These are phyloP conservation scores for Synergus umbraculus DNA, from an alignment of 2,888 invertebrate species.

Conservation along the genomic window DNA sequence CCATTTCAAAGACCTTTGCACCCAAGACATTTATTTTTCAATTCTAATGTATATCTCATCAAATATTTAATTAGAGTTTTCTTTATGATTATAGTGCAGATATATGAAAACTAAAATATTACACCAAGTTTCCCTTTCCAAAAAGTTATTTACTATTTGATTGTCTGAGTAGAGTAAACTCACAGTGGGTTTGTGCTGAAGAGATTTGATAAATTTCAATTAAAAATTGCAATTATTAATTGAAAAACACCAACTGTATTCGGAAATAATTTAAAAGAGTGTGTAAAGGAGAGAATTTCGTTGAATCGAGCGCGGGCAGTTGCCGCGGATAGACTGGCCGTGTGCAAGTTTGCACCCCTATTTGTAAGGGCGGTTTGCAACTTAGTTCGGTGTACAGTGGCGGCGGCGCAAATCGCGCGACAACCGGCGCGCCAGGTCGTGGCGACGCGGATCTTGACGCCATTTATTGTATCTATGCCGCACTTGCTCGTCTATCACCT, in stretches of 20 bases:
- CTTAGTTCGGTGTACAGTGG: conserved; percentile 42
- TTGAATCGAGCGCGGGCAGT: conserved; percentile 24
- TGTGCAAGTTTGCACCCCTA: conserved; percentile 56
- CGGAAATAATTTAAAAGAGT: neutral
- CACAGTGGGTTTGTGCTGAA: neutral
- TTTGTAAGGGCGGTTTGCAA: conserved; percentile 62
- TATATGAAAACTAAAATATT: no score
- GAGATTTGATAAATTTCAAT: neutral
- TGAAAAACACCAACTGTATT: neutral
- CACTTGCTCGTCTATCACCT: conserved; percentile 27
- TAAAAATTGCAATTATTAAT: neutral
- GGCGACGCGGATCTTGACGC: conserved; percentile 73
- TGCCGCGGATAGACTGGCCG: conserved; percentile 44
- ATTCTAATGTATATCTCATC: no score
- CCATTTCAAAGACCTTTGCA: no score
- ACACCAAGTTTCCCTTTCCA: neutral
- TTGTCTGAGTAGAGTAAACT: neutral
- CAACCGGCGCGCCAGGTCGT: conserved; percentile 65
- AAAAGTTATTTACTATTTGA: neutral
- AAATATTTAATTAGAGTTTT: no score
- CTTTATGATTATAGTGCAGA: no score
- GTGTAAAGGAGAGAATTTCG: neutral
- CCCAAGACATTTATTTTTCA: no score
- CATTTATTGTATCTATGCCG: conserved; percentile 62
- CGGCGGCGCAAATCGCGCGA: conserved; percentile 66